Base-by-base conservation (phyloP, 2,888 invertebrate species). In the Dicycla oo region DNA sequence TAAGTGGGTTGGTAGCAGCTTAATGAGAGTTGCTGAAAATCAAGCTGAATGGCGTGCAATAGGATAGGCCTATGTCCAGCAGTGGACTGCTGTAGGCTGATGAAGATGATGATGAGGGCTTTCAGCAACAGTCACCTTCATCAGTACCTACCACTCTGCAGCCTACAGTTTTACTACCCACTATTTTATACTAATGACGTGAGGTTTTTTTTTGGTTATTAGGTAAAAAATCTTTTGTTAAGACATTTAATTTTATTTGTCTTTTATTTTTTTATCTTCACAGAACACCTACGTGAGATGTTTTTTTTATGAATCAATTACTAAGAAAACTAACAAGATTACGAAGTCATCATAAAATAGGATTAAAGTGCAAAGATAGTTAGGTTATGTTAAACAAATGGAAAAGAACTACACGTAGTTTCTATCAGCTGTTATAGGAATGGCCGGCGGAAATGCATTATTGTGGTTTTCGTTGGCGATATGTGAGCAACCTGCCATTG, bases 401-500 rank as follows among this genome's bases (percentile, higher is more conserved):
- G 23, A 69, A 70, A 62, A 70, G 47, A 63, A 45, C 51, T n/a
- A 38, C 11, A 23, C n/a, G 4, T 11, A 38, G 11, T 26, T 10
- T n/a, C 8, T 51, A 54, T 43, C 57, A 81, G 53, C 67, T 71
- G 56, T 61, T 67, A 4, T 53, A 47, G 49, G 11, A 54, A 64
- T 8, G 20, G 15, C 23, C 60, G 64, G 8, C 67, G 81, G 64
- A 71, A 65, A 68, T 15, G 20, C 53, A 71, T 81, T 81, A 61
- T 71, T 79, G 77, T 49, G 49, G 77, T 81, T 71, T 71, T 81
- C 57, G n/a, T 56, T 54, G 43, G 20, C 45, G 18, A 62, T 53
- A 69, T 56, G 49, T 51, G 53, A 75, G 38, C 57, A 62, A 74
- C 64, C 69, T 58, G 18, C 69, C 3, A 63, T 67, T 65, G 47